Base-by-base conservation (phyloP, 2,797 vertebrate genomes). In the Siniperca obscura region DNA sequence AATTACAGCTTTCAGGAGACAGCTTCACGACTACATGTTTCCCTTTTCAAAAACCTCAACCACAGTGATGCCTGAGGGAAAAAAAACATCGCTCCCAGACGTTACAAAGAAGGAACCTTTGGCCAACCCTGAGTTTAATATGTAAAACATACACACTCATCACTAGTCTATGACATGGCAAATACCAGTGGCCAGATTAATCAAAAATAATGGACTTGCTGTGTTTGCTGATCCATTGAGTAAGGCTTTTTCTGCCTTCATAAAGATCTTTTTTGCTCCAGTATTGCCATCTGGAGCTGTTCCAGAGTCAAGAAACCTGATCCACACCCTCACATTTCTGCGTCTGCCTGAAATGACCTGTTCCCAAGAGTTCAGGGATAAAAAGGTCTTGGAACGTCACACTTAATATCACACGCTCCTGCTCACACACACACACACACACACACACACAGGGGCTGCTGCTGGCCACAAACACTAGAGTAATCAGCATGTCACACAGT, bases 301-400 rank as follows among this genome's bases (percentile, higher is more conserved):
- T 93, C 93, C 92, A 94, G 90, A 88, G 87, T 91, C 92, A 91
- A 93, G 91, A 94, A 94, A 95, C 76, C 74, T 55, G 69, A 90
- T 81, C 82, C 71, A 71, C 70, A 11, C 77, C 87, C 67, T 83
- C 22, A 36, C 50, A 62, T 87, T 78, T 89, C 79, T 79, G 72
- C n/a, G 10, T 83, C 67, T 3, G 9, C 62, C 71, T 81, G 60
- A 71, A 81, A 80, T 73, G 53, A 87, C 74, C 85, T 71, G 57
- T 55, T 89, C 74, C 78, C 82, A 76, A 87, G 80, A 81, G 78
- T 82, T 77, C 71, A 65, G 70, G 50, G 74, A 81, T 57, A 79
- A 82, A 81, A 81, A 82, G 57, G 76, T 84, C 81, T 72, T 74
- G 62, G 82, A 84, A 84, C 40, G 60, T 87, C 69, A 77, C 77